Evolutionary conservation across 2,113 vertebrate species (phyloP).

Genomic region (Camelus dromedarius): DNA sequence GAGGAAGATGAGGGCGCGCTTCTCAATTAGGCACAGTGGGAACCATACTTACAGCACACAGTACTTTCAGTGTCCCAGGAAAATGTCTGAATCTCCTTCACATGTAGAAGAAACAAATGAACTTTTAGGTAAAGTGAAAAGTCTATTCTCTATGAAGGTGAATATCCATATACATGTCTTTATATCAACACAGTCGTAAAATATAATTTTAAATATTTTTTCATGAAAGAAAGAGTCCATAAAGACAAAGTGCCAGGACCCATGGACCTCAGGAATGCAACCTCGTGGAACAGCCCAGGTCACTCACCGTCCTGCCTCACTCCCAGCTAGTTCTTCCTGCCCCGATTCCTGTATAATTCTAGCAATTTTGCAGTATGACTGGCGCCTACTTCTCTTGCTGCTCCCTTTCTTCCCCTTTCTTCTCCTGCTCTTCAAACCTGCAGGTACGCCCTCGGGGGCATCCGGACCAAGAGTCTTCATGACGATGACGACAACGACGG

Average conservation of each 20-base stretch:
- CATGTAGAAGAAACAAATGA: neutral
- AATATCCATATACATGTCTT: neutral
- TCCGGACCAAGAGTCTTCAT: neutral
- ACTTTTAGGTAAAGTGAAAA: neutral
- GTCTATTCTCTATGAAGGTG: neutral
- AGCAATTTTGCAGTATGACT: neutral
- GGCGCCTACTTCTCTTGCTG: neutral
- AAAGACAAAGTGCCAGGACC: neutral
- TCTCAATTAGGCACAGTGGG: neutral
- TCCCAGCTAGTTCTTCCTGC: neutral
- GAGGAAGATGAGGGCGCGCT: fast-evolving
- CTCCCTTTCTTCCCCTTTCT: neutral
- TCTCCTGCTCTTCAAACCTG: neutral
- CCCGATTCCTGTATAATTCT: neutral
- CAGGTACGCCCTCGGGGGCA: neutral
- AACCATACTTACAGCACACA: neutral
- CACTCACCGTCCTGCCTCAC: neutral
- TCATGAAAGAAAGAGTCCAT: neutral
- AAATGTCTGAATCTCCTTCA: neutral
- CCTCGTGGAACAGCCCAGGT: neutral
- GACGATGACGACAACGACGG: no score
- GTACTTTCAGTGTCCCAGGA: neutral
- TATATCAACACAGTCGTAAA: neutral
- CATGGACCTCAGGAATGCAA: neutral
- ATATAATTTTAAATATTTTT: neutral